Conservation (phyloP, 1,140 invertebrate genomes). For the Uloborus diversus region DNA sequence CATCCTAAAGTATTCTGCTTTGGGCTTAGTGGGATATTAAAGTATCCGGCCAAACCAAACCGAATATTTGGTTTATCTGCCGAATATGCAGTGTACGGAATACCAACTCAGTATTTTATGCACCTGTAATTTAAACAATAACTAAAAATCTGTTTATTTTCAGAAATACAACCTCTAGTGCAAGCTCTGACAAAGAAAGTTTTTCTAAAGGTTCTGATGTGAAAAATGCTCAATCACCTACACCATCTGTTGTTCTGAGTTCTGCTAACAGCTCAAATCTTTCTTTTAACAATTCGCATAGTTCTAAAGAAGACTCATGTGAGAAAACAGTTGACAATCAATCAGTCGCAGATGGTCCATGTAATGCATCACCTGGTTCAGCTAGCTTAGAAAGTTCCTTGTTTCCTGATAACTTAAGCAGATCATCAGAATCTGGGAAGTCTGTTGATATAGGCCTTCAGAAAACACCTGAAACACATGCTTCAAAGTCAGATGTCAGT, state of each 20-base stretch:
- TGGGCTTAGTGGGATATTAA: too few species aligned
- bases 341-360: not conserved
- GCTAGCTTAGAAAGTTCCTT: slow-evolving; percentile 26
- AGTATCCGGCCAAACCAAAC: too few species aligned
- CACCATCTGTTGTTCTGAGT: slow-evolving; percentile 9
- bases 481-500: slow-evolving; percentile 39
- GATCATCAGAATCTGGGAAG: slow-evolving; percentile 58
- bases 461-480: slow-evolving; percentile 28
- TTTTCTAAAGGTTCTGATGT: not conserved
- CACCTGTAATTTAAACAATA: too few species aligned
- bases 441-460: slow-evolving; percentile 44
- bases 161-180: slow-evolving; percentile 11
- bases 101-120: too few species aligned
- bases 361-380: slow-evolving; percentile 21
- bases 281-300: slow-evolving; percentile 1
- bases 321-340: slow-evolving; percentile 22
- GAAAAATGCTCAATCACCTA: slow-evolving; percentile 9
- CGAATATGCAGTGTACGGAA: too few species aligned
- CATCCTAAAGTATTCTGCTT: too few species aligned
- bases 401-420: slow-evolving; percentile 50
- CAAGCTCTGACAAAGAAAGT: slow-evolving; percentile 18
- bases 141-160: not conserved
- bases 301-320: slow-evolving; percentile 4
- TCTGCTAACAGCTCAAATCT: not conserved
- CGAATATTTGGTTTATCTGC: too few species aligned